Evolutionary conservation across 1,140 invertebrate genomes (phyloP).

Genomic region (Papilio xuthus): DNA sequence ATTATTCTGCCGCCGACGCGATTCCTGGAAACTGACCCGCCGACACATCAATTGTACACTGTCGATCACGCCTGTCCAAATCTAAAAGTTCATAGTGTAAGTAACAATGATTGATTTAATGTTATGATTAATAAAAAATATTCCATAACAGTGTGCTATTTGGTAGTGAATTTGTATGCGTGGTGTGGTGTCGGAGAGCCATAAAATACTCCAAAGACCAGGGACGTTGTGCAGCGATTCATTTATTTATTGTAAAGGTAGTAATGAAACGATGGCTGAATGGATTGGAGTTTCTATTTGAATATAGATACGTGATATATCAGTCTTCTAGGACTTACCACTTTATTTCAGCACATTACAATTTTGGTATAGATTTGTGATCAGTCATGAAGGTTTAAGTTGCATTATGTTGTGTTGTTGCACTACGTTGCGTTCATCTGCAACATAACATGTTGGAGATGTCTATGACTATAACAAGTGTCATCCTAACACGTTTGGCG

Average conservation of each 20-base stretch:
- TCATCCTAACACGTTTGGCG: too few relatives aligned
- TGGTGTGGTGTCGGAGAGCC: too few relatives aligned
- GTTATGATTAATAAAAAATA: not conserved
- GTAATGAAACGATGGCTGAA: too few relatives aligned
- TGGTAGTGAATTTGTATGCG: too few relatives aligned
- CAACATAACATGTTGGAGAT: too few relatives aligned
- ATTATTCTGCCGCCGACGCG: slow-evolving; percentile 13
- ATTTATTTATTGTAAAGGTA: too few relatives aligned
- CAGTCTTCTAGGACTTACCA: not conserved
- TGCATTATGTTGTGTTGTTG: not conserved
- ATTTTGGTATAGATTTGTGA: not conserved
- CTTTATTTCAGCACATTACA: not conserved
- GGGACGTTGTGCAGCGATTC: too few relatives aligned
- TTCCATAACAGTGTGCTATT: not conserved
- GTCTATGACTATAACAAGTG: too few relatives aligned
- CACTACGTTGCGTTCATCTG: too few relatives aligned
- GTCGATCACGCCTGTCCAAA: slow-evolving; percentile 22
- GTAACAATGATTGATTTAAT: not conserved
- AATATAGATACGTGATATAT: not conserved
- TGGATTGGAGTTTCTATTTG: too few relatives aligned
- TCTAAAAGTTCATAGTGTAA: not conserved
- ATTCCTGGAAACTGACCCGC: slow-evolving; percentile 15
- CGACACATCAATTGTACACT: slow-evolving; percentile 16
- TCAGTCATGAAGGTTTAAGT: not conserved
- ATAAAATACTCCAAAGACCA: too few relatives aligned